phyloP scores from a whole-genome alignment of 2,888 invertebrate genomes.

The Lepidonotus clava region DNA sequence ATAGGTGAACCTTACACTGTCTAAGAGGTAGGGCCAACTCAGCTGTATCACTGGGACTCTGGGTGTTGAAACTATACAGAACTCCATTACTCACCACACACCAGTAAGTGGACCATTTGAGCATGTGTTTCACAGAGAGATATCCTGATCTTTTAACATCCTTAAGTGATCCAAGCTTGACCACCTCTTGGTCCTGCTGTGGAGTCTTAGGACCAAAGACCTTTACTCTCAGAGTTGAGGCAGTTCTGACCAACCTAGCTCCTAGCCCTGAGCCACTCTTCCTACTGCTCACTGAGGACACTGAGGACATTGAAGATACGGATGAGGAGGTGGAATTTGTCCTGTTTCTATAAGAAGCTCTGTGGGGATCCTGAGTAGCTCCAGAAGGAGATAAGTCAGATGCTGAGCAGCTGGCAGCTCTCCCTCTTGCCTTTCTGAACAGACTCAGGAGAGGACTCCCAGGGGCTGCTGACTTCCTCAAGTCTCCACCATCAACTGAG shows the following conservation, averaged over 20 bases:
- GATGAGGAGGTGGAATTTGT: not conserved
- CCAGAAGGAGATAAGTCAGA: not conserved
- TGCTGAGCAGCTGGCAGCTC: not conserved
- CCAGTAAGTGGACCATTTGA: constrained; percentile 71
- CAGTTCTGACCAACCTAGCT: constrained; percentile 66
- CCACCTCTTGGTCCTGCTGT: not conserved
- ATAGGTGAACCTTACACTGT: constrained; percentile 68
- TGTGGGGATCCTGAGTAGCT: too few relatives aligned
- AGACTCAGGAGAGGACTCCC: not conserved
- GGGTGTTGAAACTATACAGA: constrained; percentile 71
- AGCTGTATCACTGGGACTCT: constrained; percentile 67
- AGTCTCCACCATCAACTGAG: not conserved
- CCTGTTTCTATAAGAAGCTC: not conserved
- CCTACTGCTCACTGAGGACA: not conserved
- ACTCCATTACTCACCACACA: constrained; percentile 71
- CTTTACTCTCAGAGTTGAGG: constrained; percentile 71
- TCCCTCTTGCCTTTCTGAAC: not conserved
- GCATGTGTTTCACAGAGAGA: constrained; percentile 66
- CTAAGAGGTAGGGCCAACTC: constrained; percentile 67
- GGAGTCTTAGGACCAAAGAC: constrained; percentile 64
- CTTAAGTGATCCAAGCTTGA: not conserved
- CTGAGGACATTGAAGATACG: not conserved
- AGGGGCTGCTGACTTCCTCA: not conserved
- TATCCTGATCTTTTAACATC: constrained; percentile 60
- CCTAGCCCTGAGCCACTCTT: not conserved